Base-by-base conservation (phyloP, 2,797 vertebrate genomes). In the Platyrinchus mystaceus region DNA sequence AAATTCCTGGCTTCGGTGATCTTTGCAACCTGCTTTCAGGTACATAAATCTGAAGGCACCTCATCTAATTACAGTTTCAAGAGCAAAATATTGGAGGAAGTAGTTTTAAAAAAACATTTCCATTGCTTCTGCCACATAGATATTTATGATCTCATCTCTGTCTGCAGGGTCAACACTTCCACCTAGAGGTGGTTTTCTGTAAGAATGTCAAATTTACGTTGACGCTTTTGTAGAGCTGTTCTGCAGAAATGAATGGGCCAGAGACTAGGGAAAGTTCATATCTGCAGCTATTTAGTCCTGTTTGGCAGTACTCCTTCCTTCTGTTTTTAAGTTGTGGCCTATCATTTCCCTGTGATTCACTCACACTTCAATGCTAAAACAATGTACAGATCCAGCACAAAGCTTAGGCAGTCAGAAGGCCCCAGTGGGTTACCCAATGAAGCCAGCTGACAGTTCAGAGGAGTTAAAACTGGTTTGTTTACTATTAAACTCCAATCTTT, bases 121-220 rank as follows among this genome's bases (percentile, higher is more conserved):
- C 70, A 91, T 94, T 83, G 53, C 74, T 90, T 66, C 70, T 95
- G 83, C 41, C 77, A 37, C 73, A 93, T 19, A 90, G 91, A 60
- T 96, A 90, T 95, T 94, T 96, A 94, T 91, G 95, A 91, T 92
- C 93, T 91, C 89, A 64, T 94, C 88, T 94, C 77, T 91, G 50
- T 94, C 91, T 86, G 85, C 83, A 96, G 95, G 95, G 93, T 96
- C 91, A 96, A 97, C 79, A 96, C 94, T 96, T 96, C 96, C 95
- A 97, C 95, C 95, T 96, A 97, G 96, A 96, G 95, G 96, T 96
- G 83, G 87, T 91, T 96, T 94, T 80, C 94, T 64, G 41, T 80
- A 96, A 74, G 83, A 82, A 79, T 87, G 80, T 84, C 85, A 87
- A 93, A 94, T 96, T 94, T 90, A 93, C 58, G 55, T 82, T 86